Percentiles rank a stretch among this genome's conserved stretches.
Evolutionary conservation across 2,797 vertebrate species (phyloP).

Genomic region (Neopelma chrysocephalum): DNA sequence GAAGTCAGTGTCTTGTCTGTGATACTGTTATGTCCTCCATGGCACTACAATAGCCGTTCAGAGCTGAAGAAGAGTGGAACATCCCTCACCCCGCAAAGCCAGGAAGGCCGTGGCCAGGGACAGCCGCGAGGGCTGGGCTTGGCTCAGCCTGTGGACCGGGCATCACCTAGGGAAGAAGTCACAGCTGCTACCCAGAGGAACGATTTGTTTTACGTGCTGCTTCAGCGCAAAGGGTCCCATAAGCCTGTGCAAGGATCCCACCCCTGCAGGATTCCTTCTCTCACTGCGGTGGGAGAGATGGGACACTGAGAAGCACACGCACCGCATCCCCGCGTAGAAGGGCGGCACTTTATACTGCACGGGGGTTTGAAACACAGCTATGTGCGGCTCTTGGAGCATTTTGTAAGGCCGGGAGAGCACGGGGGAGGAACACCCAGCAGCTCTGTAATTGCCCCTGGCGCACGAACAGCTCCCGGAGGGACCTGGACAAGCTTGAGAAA

Average conservation of each 20-base stretch:
- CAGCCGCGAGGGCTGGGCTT: neutral
- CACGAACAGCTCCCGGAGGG: neutral
- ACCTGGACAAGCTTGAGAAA: neutral
- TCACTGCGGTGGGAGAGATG: neutral
- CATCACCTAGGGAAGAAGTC: neutral
- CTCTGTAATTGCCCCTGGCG: fast-evolving
- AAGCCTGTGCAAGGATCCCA: neutral
- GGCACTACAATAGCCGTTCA: fast-evolving
- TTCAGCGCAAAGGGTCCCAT: neutral
- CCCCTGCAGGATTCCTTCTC: neutral
- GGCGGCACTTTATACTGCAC: fast-evolving
- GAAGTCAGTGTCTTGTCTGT: neutral
- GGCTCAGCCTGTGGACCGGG: neutral
- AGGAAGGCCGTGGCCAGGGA: neutral
- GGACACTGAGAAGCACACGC: fast-evolving
- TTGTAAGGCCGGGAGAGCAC: too few species aligned
- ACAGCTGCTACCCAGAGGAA: neutral
- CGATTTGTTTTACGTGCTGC: too few species aligned
- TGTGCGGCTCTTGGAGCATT: fast-evolving
- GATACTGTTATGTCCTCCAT: fast-evolving
- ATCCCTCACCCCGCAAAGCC: neutral
- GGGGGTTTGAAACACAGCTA: fast-evolving
- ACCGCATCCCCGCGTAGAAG: neutral
- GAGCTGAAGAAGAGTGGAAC: fast-evolving
- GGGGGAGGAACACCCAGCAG: too few species aligned